Evolutionary conservation across 2,797 vertebrate genomes (phyloP).

Genomic region (Etheostoma nigrum): DNA sequence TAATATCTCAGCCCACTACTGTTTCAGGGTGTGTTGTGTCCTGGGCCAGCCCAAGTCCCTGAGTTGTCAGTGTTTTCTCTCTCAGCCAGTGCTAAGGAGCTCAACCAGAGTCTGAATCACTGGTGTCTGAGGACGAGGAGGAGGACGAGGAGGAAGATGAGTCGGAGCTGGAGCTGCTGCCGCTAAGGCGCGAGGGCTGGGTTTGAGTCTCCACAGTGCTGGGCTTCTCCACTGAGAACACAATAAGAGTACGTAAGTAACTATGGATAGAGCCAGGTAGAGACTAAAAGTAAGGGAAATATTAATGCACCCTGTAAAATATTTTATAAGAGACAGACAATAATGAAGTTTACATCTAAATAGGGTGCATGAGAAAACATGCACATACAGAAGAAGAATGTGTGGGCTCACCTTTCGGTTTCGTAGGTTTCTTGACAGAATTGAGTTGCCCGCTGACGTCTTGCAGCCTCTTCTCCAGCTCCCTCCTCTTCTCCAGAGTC

Average conservation of each 20-base stretch:
- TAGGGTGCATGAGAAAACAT: neutral
- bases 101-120: constrained; percentile 92
- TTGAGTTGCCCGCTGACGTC: constrained; percentile 95
- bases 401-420: constrained; percentile 88
- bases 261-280: no score
- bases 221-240: constrained; percentile 87
- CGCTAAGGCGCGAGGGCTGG: constrained; percentile 90
- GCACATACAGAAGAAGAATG: neutral
- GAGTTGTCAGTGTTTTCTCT: constrained; percentile 63
- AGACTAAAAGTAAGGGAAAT: neutral
- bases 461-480: constrained; percentile 92
- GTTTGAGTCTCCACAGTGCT: constrained; percentile 75
- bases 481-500: constrained; percentile 92
- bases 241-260: neutral
- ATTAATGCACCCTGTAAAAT: neutral
- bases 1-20: constrained; percentile 43
- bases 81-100: constrained; percentile 16
- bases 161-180: constrained; percentile 94
- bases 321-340: neutral
- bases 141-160: constrained; percentile 91
- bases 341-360: neutral
- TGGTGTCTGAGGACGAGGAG: constrained; percentile 92
- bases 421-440: constrained; percentile 91
- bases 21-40: constrained; percentile 66
- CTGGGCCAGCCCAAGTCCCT: constrained; percentile 79